Evolutionary conservation across 2,888 invertebrate species (phyloP), one percentile per base, ranked within the genome.

Genomic region (Ferdinandea cuprea): DNA sequence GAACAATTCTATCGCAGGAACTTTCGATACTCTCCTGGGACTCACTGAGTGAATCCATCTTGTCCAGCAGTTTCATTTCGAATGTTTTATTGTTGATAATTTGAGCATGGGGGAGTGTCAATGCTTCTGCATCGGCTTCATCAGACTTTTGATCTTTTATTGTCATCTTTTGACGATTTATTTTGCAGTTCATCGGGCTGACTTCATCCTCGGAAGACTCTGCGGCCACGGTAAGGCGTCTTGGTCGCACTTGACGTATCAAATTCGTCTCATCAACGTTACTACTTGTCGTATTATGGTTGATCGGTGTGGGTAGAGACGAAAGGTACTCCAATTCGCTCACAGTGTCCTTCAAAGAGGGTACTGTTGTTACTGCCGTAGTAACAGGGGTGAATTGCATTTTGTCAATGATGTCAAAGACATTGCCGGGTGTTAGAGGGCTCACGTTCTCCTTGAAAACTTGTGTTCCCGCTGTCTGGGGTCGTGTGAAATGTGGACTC

Each of bases 391-490:
- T 91, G 73, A 91, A 91, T 52, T 89, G 86, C 37, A 91, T 85
- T 32, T 89, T 87, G 77, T 91, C 91, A 54, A 91, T 89, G 13
- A 90, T 71, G 65, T 86, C 86, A 63, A 87, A 83, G 1, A 89
- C 86, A 87, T 89, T 92, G 0, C 73, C 85, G 68, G 83, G 92
- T 85, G 88, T 92, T 85, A 87, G 88, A 61, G 92, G 92, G 85
- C 90, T 91, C 0, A 89, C 85, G 50, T 91, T 92, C 88, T 92
- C 92, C 77, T 92, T 92, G 0, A 25, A 61, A 1, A 52, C 0
- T 44, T 72, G 52, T 13, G 59, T 13, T 8, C 65, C 28, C 1
- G 44, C 4, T 3, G 25, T 25, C 9, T 28, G 46, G 4, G 69
- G 52, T 5, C 65, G 76, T 15, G 59, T 0, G 6, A 50, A 37